Evolutionary conservation across 2,113 vertebrate genomes (phyloP).

Genomic region (Collichthys lucidus): DNA sequence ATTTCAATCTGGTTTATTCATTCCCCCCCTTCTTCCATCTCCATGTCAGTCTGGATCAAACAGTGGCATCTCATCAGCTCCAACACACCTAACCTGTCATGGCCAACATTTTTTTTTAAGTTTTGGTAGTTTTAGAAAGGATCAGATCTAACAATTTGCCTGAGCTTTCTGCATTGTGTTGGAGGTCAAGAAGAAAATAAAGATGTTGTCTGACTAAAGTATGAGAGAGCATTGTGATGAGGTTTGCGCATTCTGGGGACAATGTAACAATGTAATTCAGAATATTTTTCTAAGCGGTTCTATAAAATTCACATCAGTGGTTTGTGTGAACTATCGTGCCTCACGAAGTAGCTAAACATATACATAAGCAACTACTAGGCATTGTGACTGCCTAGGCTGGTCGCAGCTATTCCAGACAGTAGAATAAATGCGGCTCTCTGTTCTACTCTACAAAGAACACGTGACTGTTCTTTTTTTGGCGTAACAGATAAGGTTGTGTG

Average conservation of each 20-base stretch:
- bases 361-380: no score
- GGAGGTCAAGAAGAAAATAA: not conserved
- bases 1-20: slow-evolving; percentile 69
- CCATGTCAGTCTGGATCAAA: slow-evolving; percentile 64
- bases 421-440: no score
- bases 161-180: not conserved
- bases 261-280: not conserved
- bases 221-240: not conserved
- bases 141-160: not conserved
- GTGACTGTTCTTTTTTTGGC: no score
- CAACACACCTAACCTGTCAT: slow-evolving; percentile 41
- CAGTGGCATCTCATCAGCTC: slow-evolving; percentile 33
- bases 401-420: no score
- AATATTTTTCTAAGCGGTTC: not conserved
- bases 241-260: not conserved
- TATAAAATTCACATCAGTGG: not conserved
- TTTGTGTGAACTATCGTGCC: not conserved
- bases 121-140: slow-evolving; percentile 18
- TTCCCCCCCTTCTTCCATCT: slow-evolving; percentile 51
- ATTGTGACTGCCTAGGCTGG: no score
- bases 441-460: no score
- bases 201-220: not conserved
- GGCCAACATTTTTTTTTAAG: slow-evolving; percentile 18
- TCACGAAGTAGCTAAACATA: no score
- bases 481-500: no score